A percentile compares a stretch with the other conserved stretches of the same genome.
Conservation (phyloP, 2,888 invertebrate species). For the Protodeltote pygarga region DNA sequence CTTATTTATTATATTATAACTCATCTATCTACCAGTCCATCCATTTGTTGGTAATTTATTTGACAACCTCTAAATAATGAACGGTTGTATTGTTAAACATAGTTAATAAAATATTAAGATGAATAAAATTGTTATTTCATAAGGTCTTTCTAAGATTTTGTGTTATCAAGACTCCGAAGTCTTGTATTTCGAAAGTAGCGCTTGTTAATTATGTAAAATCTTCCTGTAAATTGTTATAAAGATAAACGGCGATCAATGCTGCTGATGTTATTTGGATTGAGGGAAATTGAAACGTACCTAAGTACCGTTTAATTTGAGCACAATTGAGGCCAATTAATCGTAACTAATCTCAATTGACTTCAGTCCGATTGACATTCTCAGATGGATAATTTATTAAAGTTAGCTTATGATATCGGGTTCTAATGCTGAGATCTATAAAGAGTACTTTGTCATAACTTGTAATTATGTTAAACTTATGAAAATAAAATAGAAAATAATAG, state of each 20-base stretch:
- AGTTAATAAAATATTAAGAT: slow-evolving; percentile 29
- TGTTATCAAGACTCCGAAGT: slow-evolving; percentile 13
- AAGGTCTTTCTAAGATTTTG: slow-evolving; percentile 26
- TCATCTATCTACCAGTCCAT: slow-evolving; percentile 46
- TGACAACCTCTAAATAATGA: slow-evolving; percentile 30
- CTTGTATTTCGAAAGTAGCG: slow-evolving; percentile 12
- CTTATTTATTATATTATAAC: slow-evolving; percentile 8
- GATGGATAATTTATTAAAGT: slow-evolving; percentile 2
- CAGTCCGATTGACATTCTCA: neutral
- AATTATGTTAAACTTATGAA: no score
- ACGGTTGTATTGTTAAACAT: slow-evolving; percentile 43
- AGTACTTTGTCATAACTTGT: no score
- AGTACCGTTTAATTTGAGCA: neutral
- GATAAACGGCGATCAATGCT: slow-evolving; percentile 3
- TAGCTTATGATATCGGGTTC: neutral
- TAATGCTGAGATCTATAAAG: no score
- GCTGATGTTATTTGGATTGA: neutral
- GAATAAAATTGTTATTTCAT: slow-evolving; percentile 41
- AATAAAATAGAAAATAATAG: no score
- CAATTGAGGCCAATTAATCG: neutral
- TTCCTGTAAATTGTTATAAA: neutral
- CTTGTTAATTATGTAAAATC: slow-evolving; percentile 16
- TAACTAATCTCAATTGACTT: neutral
- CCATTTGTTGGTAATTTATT: slow-evolving; percentile 40
- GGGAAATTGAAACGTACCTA: neutral